phyloP scores from a whole-genome alignment of 2,888 invertebrate genomes.

The Melanostoma mellinum region DNA sequence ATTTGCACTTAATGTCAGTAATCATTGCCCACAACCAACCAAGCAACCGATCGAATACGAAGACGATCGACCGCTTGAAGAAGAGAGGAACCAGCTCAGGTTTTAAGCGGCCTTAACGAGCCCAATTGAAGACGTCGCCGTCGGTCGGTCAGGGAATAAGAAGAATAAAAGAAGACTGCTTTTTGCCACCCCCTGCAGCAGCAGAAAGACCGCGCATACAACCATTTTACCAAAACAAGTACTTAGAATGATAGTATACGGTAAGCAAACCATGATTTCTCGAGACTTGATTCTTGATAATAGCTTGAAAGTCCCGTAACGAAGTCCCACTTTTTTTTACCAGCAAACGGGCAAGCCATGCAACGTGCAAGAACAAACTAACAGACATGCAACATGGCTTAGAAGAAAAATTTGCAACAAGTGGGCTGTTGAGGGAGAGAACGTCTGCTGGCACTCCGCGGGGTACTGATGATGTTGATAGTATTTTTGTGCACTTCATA shows the following conservation, averaged over 20 bases:
- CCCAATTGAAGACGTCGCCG: conserved; percentile 24
- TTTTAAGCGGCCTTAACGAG: conserved; percentile 56
- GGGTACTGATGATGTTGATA: conserved; percentile 19
- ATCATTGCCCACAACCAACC: conserved; percentile 37
- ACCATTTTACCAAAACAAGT: conserved; percentile 67
- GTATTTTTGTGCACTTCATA: conserved; percentile 28
- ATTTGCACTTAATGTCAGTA: conserved; percentile 62
- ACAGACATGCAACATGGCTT: conserved; percentile 49
- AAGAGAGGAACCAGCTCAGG: conserved; percentile 47
- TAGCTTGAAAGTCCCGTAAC: conserved; percentile 80
- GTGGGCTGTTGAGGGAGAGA: conserved; percentile 15
- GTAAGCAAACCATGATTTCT: conserved; percentile 61
- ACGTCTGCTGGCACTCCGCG: conserved; percentile 13
- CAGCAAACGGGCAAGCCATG: conserved; percentile 38
- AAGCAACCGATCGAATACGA: neutral
- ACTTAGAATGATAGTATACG: conserved; percentile 55
- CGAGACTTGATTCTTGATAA: conserved; percentile 68
- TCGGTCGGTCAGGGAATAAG: neutral
- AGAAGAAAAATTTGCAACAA: conserved; percentile 6
- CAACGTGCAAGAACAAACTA: conserved; percentile 12
- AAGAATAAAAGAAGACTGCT: conserved; percentile 8
- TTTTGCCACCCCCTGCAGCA: conserved; percentile 14
- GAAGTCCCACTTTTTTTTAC: conserved; percentile 81
- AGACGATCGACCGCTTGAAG: neutral
- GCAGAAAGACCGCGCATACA: conserved; percentile 34